phyloP scores from a whole-genome alignment of 1,140 invertebrate species.

The Spodoptera litura region DNA sequence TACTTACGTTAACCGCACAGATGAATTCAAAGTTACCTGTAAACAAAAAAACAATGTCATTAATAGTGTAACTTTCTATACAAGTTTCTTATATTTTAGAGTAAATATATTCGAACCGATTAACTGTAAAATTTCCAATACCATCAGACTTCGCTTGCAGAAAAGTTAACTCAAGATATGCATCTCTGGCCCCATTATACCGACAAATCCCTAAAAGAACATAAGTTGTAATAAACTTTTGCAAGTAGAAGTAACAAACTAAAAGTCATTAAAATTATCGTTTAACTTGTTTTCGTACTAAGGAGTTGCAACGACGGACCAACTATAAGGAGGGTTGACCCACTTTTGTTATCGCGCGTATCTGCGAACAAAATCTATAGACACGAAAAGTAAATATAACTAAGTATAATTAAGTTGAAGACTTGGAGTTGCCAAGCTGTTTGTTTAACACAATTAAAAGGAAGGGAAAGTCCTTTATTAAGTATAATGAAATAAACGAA shows the following conservation, averaged over 20 bases:
- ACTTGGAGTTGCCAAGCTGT: slow-evolving; percentile 28
- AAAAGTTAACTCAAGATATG: slow-evolving; percentile 12
- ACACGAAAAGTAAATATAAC: slow-evolving; percentile 27
- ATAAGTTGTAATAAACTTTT: slow-evolving; percentile 37
- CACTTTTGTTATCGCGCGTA: slow-evolving; percentile 40
- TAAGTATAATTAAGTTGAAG: slow-evolving; percentile 28
- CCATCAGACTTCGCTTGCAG: neutral
- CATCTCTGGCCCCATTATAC: slow-evolving; percentile 19
- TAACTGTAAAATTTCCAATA: neutral
- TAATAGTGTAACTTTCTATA: neutral
- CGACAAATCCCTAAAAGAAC: slow-evolving; percentile 35
- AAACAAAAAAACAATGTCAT: slow-evolving; percentile 26
- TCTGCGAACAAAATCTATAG: slow-evolving; percentile 30
- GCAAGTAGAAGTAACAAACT: slow-evolving; percentile 43
- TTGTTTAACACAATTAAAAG: slow-evolving; percentile 27
- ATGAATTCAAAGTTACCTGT: slow-evolving; percentile 30
- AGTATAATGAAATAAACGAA: slow-evolving; percentile 16
- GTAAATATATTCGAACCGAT: neutral
- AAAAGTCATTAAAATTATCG: slow-evolving; percentile 59
- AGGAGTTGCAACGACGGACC: slow-evolving; percentile 20
- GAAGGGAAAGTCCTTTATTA: slow-evolving; percentile 33
- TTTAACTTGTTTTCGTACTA: slow-evolving; percentile 49
- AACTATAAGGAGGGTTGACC: slow-evolving; percentile 43
- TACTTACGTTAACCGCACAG: neutral
- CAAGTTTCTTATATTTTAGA: neutral